These are phyloP conservation scores for Mus spretus DNA, from an alignment of 2,797 vertebrate genomes.

Conservation along the genomic window DNA sequence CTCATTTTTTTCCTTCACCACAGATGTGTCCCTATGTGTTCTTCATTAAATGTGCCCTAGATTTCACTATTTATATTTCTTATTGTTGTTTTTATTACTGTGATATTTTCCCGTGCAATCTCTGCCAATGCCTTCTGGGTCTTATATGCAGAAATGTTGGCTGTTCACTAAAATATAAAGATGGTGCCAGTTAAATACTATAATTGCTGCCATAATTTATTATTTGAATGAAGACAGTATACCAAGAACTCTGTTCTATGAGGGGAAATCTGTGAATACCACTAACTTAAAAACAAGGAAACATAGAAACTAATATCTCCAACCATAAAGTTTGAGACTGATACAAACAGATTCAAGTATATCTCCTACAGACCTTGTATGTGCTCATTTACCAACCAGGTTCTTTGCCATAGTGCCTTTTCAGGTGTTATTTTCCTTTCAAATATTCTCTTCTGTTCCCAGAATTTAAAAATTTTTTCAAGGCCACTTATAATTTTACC, in stretches of 20 bases:
- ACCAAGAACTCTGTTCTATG: neutral
- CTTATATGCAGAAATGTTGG: neutral
- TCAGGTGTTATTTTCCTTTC: neutral
- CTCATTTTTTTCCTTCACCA: neutral
- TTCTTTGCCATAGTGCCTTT: neutral
- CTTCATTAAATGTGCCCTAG: neutral
- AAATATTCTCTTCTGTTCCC: neutral
- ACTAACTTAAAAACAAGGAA: conserved; percentile 4
- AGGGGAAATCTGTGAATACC: neutral
- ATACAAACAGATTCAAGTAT: neutral
- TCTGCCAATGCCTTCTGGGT: neutral
- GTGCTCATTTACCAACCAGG: neutral
- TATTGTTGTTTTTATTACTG: neutral
- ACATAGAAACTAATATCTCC: neutral
- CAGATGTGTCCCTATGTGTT: neutral
- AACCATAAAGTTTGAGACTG: neutral
- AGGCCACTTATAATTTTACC: neutral
- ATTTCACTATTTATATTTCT: neutral
- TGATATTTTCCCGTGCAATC: neutral
- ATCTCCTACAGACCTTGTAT: neutral
- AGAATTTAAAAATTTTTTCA: neutral
- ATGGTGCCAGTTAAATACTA: neutral
- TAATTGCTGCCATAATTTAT: neutral
- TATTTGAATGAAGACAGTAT: neutral
- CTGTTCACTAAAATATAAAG: neutral